Conservation (phyloP, 1,140 invertebrate species). For the Drosophila jambulina region DNA sequence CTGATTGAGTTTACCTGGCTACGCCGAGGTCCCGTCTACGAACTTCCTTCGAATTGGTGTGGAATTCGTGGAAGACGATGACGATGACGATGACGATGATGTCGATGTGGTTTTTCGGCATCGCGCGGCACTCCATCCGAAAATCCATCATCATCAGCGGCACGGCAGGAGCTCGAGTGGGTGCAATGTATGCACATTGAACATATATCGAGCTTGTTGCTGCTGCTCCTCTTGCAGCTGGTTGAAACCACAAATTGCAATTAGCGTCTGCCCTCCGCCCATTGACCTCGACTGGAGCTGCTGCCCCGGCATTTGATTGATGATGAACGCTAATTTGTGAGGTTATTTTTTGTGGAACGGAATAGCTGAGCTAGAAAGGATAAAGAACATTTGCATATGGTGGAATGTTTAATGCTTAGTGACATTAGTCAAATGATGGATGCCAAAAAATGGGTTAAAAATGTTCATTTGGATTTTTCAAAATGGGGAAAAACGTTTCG, state of each 20-base stretch:
- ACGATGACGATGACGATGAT: slow-evolving; percentile 8
- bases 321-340: slow-evolving; percentile 52
- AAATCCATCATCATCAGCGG: slow-evolving; percentile 38
- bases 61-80: slow-evolving; percentile 6
- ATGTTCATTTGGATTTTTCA: neutral
- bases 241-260: slow-evolving; percentile 58
- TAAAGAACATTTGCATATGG: slow-evolving; percentile 17
- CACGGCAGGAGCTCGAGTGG: neutral
- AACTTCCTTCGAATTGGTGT: slow-evolving; percentile 28
- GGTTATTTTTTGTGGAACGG: slow-evolving; percentile 1
- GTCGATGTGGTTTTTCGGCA: slow-evolving; percentile 40
- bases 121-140: slow-evolving; percentile 28
- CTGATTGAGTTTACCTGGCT: slow-evolving; percentile 45
- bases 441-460: neutral
- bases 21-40: neutral
- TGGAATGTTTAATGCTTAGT: neutral
- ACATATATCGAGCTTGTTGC: slow-evolving; percentile 19
- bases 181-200: slow-evolving; percentile 8
- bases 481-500: neutral
- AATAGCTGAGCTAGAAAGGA: slow-evolving; percentile 1
- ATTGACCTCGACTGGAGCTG: slow-evolving; percentile 30
- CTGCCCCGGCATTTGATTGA: slow-evolving; percentile 48
- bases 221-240: slow-evolving; percentile 17
- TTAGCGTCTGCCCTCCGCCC: slow-evolving; percentile 39
- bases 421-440: slow-evolving; percentile 20